Evolutionary conservation across 2,888 invertebrate genomes (phyloP).

Genomic region (Lasioglossum oenotherae): DNA sequence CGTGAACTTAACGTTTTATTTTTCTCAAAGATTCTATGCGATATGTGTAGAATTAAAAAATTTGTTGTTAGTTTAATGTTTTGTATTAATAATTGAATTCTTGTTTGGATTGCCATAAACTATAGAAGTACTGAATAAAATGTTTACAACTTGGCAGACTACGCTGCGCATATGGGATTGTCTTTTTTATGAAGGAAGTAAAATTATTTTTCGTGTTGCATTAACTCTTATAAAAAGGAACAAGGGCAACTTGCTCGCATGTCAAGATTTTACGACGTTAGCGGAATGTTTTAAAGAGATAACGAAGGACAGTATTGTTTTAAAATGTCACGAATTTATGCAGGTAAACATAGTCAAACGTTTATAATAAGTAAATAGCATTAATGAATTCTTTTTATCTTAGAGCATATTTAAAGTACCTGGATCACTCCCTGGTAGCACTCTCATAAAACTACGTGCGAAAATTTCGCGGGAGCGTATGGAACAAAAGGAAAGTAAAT

Average conservation of each 20-base stretch:
- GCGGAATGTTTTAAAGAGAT: slow-evolving; percentile 94
- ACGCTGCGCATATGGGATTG: slow-evolving; percentile 98
- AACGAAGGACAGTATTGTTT: slow-evolving; percentile 90
- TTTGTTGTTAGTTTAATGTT: slow-evolving; percentile 39
- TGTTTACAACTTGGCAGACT: slow-evolving; percentile 86
- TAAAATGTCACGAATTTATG: slow-evolving; percentile 96
- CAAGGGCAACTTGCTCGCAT: slow-evolving; percentile 89
- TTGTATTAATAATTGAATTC: slow-evolving; percentile 46
- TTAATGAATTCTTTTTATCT: slow-evolving; percentile 77
- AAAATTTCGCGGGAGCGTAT: slow-evolving; percentile 86
- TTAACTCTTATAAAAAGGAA: slow-evolving; percentile 92
- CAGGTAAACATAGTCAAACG: slow-evolving; percentile 86
- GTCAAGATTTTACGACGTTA: slow-evolving; percentile 92
- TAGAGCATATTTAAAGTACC: slow-evolving; percentile 94
- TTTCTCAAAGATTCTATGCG: slow-evolving; percentile 34
- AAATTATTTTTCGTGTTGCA: slow-evolving; percentile 95
- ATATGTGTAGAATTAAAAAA: slow-evolving; percentile 46
- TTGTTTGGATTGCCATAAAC: slow-evolving; percentile 50
- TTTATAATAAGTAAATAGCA: slow-evolving; percentile 10
- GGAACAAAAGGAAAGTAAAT: slow-evolving; percentile 83
- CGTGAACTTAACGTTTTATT: slow-evolving; percentile 16
- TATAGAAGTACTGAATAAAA: slow-evolving; percentile 49
- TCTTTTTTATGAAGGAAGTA: slow-evolving; percentile 96
- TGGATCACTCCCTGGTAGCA: slow-evolving; percentile 90
- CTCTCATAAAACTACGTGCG: slow-evolving; percentile 87